These are phyloP conservation scores for Micromys minutus DNA, from an alignment of 2,113 vertebrate species.

Conservation along the genomic window DNA sequence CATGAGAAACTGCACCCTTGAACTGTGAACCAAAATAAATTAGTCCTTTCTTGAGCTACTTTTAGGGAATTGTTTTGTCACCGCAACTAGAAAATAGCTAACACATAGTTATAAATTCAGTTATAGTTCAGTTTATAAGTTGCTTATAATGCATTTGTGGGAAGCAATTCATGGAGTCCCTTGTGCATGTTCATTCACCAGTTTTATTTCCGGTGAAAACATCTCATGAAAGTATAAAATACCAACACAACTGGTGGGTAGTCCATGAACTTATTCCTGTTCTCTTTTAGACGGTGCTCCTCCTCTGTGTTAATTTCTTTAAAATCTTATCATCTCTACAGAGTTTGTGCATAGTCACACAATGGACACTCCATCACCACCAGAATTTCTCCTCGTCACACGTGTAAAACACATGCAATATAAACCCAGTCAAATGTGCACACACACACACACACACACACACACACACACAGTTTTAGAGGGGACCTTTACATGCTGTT, in stretches of 20 bases:
- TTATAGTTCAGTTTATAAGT: not conserved
- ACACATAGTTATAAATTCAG: not conserved
- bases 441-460: not conserved
- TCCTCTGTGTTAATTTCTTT: not conserved
- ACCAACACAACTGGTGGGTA: not conserved
- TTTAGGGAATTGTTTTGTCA: too few relatives aligned
- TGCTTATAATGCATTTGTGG: not conserved
- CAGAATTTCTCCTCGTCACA: not conserved
- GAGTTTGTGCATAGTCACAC: too few relatives aligned
- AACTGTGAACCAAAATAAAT: not conserved
- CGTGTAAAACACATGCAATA: not conserved
- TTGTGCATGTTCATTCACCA: too few relatives aligned
- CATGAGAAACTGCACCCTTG: not conserved
- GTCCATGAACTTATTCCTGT: too few relatives aligned
- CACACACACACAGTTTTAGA: not conserved
- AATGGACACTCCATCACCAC: not conserved
- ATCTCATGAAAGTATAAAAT: not conserved
- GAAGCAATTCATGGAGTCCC: not conserved
- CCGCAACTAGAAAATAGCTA: not conserved
- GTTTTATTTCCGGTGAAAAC: not conserved
- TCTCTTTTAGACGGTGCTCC: not conserved
- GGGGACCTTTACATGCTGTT: not conserved
- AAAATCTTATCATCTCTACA: not conserved
- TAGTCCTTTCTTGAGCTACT: not conserved
- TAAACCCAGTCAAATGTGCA: not conserved